Evolutionary conservation across 1,140 invertebrate species (phyloP), one percentile per base, ranked within the genome.

Genomic region (Dinothrombium tinctorium): DNA sequence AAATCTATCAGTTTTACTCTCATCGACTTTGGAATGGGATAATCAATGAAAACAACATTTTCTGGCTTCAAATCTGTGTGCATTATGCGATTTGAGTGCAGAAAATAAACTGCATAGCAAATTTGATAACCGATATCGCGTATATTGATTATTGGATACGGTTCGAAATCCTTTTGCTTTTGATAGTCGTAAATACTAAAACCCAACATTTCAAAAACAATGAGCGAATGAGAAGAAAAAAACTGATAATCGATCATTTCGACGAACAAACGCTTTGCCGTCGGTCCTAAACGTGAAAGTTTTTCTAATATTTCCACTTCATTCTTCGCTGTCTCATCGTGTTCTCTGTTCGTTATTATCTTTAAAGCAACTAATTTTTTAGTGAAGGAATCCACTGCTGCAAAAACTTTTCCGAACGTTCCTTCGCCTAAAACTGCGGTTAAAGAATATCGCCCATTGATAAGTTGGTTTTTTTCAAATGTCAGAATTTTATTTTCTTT

Each of bases 291-390:
- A 48, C 79, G 74, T 41, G 76, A 73, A n/a, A 99, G 71, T 59
- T 92, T 96, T 58, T 94, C 81, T 54, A 99, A 67, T n/a, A 94
- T 92, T 60, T 96, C 94, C 45, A 99, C 96, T 63, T 99, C 94
- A 51, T 98, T 62, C 63, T 89, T 92, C 46, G 94, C 94, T 46
- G 94, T 90, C 66, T 99, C 92, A 57, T 90, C 68, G 62, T 99
- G 99, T 62, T 99, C 99, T 57, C 94, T 87, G 43, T 99, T 90
- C 68, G 98, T 99, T 63, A 98, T 98, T 49, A 99, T 98, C 11
- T 5, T 12, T 15, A 23, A 26, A n/a, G n/a, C n/a, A n/a, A n/a
- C n/a, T n/a, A n/a, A n/a, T n/a, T n/a, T n/a, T n/a, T n/a, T n/a
- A n/a, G 49, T 94, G 94, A 9, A 42, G 6, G 3, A 24, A 66